phyloP scores from a whole-genome alignment of 2,113 vertebrate species.

The Phaetusa simplex region DNA sequence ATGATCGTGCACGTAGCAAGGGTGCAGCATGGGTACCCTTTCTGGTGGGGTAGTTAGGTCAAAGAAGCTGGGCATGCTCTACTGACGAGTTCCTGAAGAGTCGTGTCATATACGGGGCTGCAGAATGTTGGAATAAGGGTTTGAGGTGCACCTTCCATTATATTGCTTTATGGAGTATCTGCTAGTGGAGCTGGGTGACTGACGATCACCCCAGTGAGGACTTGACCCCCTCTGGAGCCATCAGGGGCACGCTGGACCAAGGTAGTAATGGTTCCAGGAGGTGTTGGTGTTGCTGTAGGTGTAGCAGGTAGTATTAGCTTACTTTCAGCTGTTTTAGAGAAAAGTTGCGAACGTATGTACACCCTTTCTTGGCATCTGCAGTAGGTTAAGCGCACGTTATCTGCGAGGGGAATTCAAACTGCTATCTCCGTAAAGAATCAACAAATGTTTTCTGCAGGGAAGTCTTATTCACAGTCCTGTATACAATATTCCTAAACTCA shows the following conservation, averaged over 20 bases:
- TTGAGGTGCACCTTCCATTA: not conserved
- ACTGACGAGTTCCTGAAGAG: not conserved
- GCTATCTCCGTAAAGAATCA: not conserved
- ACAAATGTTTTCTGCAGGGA: not conserved
- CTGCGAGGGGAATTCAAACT: not conserved
- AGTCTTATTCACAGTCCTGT: not conserved
- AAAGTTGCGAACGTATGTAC: not conserved
- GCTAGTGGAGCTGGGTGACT: not conserved
- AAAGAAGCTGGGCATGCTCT: not conserved
- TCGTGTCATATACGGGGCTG: not conserved
- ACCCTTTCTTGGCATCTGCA: not conserved
- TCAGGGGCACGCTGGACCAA: not conserved
- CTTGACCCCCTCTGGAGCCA: not conserved
- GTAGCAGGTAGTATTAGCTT: not conserved
- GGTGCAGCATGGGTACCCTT: not conserved
- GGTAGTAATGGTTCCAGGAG: not conserved
- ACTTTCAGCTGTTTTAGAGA: not conserved
- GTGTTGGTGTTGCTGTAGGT: not conserved
- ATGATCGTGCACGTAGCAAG: not conserved
- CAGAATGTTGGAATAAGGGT: not conserved
- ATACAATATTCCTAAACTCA: not conserved
- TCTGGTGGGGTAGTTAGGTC: not conserved
- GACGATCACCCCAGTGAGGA: not conserved
- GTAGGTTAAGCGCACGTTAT: not conserved
- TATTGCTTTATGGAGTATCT: not conserved